Evolutionary conservation across 1,140 invertebrate genomes (phyloP).

Genomic region (Eurosta solidaginis): DNA sequence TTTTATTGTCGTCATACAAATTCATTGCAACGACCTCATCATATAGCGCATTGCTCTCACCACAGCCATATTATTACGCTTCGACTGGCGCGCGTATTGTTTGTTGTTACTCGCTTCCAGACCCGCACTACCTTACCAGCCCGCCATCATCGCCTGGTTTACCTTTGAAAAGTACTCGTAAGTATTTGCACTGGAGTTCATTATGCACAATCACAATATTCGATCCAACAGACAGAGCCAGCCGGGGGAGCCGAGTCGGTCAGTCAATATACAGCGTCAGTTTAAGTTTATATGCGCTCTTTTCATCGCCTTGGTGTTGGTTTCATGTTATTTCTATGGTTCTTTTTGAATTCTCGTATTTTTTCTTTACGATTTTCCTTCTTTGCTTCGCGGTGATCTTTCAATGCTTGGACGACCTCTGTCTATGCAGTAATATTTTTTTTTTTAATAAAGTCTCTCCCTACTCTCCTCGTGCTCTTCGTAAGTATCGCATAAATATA

Average conservation of each 20-base stretch:
- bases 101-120: not conserved
- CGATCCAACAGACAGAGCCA: not conserved
- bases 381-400: not conserved
- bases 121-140: not conserved
- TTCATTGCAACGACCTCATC: slow-evolving; percentile 22
- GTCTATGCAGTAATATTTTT: not conserved
- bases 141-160: not conserved
- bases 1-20: not conserved
- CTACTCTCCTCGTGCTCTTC: not conserved
- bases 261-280: too few relatives aligned
- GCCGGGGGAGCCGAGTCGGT: too few relatives aligned
- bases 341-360: too few relatives aligned
- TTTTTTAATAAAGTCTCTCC: not conserved
- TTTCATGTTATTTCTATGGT: not conserved
- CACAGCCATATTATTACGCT: not conserved
- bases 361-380: not conserved
- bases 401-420: not conserved
- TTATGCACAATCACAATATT: slow-evolving; percentile 12
- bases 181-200: not conserved
- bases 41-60: not conserved
- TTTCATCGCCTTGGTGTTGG: not conserved
- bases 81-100: not conserved
- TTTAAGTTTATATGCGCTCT: not conserved
- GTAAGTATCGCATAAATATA: not conserved
- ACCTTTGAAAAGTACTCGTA: slow-evolving; percentile 12